These are phyloP conservation scores for Pyrocephalus nanus DNA, from an alignment of 2,797 vertebrate species.

Conservation along the genomic window DNA sequence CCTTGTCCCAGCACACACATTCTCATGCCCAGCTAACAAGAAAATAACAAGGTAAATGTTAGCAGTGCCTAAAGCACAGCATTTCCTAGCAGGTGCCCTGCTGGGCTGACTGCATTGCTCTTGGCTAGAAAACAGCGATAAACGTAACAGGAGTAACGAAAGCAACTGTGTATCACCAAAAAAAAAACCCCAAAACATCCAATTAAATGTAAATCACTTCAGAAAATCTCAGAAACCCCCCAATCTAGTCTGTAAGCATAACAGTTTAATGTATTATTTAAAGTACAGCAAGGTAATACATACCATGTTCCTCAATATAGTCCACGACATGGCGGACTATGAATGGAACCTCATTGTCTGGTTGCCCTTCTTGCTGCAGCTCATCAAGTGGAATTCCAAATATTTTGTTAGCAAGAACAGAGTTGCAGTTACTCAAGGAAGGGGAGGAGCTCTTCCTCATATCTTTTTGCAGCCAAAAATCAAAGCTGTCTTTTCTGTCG, in stretches of 20 bases:
- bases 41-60: background rate
- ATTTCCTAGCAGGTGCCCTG: background rate
- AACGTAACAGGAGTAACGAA: background rate
- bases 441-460: conserved; percentile 99
- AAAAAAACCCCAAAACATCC: background rate
- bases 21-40: background rate
- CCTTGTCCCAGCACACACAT: background rate
- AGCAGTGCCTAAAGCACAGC: background rate
- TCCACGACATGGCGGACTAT: conserved; percentile 96
- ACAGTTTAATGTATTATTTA: background rate
- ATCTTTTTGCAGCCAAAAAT: conserved; percentile 91
- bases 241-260: background rate
- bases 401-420: conserved; percentile 89
- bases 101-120: background rate
- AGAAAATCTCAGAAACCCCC: background rate
- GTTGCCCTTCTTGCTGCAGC: conserved; percentile 90
- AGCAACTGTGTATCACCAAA: background rate
- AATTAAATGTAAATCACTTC: background rate
- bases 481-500: conserved; percentile 91
- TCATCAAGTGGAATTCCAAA: conserved; percentile 97
- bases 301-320: conserved; percentile 98
- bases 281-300: conserved; percentile 65
- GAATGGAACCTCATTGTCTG: conserved; percentile 92
- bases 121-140: background rate
- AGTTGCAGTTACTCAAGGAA: conserved; percentile 92